Evolutionary conservation across 2,113 vertebrate genomes (phyloP), one percentile per base, ranked within the genome.

Genomic region (Cheilinus undulatus): DNA sequence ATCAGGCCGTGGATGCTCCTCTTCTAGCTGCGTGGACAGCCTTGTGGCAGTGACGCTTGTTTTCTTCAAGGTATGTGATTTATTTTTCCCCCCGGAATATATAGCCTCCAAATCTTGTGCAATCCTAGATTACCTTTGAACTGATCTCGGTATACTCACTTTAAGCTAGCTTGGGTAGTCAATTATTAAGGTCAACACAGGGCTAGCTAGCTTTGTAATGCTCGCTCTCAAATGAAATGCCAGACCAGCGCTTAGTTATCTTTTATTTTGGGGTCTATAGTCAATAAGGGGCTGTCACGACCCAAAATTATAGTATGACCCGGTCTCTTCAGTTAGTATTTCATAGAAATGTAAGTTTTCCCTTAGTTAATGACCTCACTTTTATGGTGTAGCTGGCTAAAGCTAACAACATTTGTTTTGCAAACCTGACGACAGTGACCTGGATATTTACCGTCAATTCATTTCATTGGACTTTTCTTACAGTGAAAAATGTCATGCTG

Each of bases 171-270:
- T 14, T 27, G 34, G 3, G 57, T 48, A 53, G 14, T 46, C 4
- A 17, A 59, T 32, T 63, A 77, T 83, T 36, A 61, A 77, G 84
- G 84, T 86, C 84, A 83, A 17, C 43, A 40, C 1, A 32, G 38
- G 45, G 50, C 42, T 56, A 71, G 34, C 52, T 28, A 20, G 15
- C 61, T 75, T 17, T 40, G 20, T 59, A 4, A 34, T 27, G 23
- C 48, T 62, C 63, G 48, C 36, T 69, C 0, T 30, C 26, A 20
- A 23, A 30, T 46, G 6, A 12, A 19, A 32, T 20, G 65, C 26
- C 48, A 62, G 14, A 0, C 26, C 19, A 15, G 19, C 14, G 19
- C 17, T 23, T 2, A 45, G 2, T 19, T n/a, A 11, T 27, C 20
- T 43, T 19, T n/a, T 28, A 3, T 30, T 30, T 49, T 6, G 20